Percentiles rank a stretch among this genome's conserved stretches.
Conservation (phyloP, 2,888 invertebrate species). For the Protophormia terraenovae region DNA sequence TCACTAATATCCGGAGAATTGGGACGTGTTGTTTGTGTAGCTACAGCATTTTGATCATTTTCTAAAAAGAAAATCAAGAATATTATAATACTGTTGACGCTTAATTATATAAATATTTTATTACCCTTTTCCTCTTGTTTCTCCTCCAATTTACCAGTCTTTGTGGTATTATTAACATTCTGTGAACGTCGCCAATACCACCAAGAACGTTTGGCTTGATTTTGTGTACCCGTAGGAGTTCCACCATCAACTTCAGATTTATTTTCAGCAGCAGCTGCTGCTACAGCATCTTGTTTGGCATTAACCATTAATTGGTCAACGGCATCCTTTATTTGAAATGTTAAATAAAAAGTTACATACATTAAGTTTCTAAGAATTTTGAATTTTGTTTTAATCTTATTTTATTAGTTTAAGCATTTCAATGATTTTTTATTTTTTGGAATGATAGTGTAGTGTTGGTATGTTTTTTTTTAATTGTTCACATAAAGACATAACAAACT, state of each 20-base stretch:
- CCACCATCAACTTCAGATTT: conserved; percentile 64
- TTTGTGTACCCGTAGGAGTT: conserved; percentile 69
- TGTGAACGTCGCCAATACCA: conserved; percentile 86
- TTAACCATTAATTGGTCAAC: conserved; percentile 78
- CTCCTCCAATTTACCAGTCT: conserved; percentile 70
- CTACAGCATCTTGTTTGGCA: conserved; percentile 70
- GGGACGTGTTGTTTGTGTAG: conserved; percentile 80
- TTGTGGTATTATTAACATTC: conserved; percentile 69
- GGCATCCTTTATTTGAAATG: conserved; percentile 75
- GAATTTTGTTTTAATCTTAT: neutral
- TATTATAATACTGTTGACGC: neutral
- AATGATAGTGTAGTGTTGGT: neutral
- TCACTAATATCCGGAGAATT: conserved; percentile 79
- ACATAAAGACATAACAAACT: conserved; percentile 72
- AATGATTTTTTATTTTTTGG: neutral
- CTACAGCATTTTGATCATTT: conserved; percentile 79
- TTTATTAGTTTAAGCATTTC: conserved; percentile 18
- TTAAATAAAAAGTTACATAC: neutral
- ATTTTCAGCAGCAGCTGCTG: conserved; percentile 56
- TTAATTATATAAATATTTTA: neutral
- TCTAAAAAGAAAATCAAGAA: conserved; percentile 67
- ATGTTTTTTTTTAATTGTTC: conserved; percentile 1
- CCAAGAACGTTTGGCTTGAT: conserved; percentile 83
- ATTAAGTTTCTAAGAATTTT: neutral
- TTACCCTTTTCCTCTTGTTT: conserved; percentile 74